Evolutionary conservation across 2,888 invertebrate genomes (phyloP).

Genomic region (Erebia aethiops): DNA sequence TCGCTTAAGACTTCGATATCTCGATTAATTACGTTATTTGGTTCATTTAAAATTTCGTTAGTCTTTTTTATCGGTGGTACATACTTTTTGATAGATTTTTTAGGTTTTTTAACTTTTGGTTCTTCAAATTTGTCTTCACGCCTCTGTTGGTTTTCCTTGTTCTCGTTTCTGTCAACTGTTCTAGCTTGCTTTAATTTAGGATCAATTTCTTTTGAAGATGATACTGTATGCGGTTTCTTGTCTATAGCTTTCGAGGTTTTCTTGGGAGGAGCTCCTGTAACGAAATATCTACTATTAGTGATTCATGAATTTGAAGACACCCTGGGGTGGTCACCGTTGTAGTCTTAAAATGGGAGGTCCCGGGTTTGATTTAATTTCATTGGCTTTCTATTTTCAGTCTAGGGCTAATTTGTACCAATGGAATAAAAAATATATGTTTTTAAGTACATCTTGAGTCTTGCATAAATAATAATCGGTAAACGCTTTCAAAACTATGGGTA

Average conservation of each 20-base stretch:
- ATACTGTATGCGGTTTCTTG: neutral
- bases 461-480: too few species aligned
- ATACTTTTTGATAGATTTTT: neutral
- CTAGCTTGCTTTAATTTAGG: neutral
- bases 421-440: too few species aligned
- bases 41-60: neutral
- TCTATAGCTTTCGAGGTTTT: neutral
- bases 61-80: conserved; percentile 4
- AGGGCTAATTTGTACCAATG: too few species aligned
- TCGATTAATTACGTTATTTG: neutral
- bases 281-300: too few species aligned
- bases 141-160: neutral
- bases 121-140: neutral
- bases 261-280: neutral
- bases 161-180: neutral
- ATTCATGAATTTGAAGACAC: too few species aligned
- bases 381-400: too few species aligned
- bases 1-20: neutral
- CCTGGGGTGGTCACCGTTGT: too few species aligned
- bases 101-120: neutral
- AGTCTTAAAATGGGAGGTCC: too few species aligned
- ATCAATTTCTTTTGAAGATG: neutral
- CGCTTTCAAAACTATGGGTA: too few species aligned
- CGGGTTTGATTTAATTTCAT: too few species aligned
- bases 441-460: too few species aligned